Base-by-base conservation (phyloP, 1,140 invertebrate species). In the Drosophila pachea region DNA sequence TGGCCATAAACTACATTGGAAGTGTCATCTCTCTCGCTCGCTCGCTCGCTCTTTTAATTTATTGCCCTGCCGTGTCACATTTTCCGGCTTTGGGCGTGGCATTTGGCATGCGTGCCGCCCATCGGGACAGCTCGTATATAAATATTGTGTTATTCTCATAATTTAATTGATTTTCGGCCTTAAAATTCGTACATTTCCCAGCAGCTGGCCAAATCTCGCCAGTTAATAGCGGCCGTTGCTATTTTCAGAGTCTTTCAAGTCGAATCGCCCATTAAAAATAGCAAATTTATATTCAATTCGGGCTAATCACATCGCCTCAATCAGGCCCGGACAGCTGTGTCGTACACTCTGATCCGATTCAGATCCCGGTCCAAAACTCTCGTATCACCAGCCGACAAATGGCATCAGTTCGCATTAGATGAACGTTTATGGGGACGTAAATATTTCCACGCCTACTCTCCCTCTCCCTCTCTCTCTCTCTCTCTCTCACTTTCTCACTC, bases 161-260 rank as follows among this genome's bases (percentile, higher is more conserved):
- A 78, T 78, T 78, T 84, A 82, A 82, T 82, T 82, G 79, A 82
- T 82, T 84, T 75, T 47, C 54, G 60, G 61, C 70, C 3, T 16
- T 6, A 60, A 60, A 78, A 82, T 78, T 70, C 75, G 67, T 73
- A 69, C 64, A 75, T 82, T 83, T 68, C 40, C 14, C 56, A 78
- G 67, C 78, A 84, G 79, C 78, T 84, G 78, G 78, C 61, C 50
- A 60, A 73, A 73, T 68, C 66, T 59, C 60, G 54, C 53, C 71
- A 74, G 62, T 82, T 82, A 78, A 84, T 63, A 70, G 75, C 77
- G 47, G 49, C 35, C 45, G 53, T 63, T 60, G 71, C 63, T 83
- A 84, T 82, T 82, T 73, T 78, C 75, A 83, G 78, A 56, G 61
- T 48, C 60, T 78, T 68, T 74, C 38, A 35, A 78, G 60, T 65